Evolutionary conservation across 2,113 vertebrate species (phyloP).

Genomic region (Oreotrochilus melanogaster): DNA sequence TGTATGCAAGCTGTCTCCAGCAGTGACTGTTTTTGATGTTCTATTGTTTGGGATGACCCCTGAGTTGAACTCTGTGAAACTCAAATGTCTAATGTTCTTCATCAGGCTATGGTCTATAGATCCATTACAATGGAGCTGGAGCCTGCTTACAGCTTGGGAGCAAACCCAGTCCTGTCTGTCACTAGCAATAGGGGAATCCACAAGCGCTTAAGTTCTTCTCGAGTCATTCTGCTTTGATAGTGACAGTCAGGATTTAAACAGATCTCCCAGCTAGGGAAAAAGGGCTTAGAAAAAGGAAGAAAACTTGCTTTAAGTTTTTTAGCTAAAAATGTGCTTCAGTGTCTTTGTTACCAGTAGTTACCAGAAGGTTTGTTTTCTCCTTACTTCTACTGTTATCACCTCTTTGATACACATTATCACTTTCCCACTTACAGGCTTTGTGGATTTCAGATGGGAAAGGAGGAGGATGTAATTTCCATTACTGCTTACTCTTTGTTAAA

Average conservation of each 20-base stretch:
- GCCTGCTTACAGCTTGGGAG: constrained; percentile 59
- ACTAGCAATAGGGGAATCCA: constrained; percentile 25
- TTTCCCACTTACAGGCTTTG: background rate
- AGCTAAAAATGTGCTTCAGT: background rate
- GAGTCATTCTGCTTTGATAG: constrained; percentile 30
- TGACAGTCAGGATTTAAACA: constrained; percentile 12
- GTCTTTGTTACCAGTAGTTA: background rate
- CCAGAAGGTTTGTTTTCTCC: background rate
- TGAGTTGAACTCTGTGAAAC: constrained; percentile 63
- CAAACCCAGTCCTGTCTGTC: constrained; percentile 51
- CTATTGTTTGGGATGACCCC: constrained; percentile 66
- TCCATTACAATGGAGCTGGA: constrained; percentile 59
- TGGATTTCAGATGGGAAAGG: background rate
- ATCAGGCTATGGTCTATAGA: constrained; percentile 65
- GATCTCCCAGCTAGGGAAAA: background rate
- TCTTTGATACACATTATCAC: background rate
- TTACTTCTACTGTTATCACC: background rate
- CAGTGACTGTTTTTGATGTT: constrained; percentile 71
- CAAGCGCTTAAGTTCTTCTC: background rate
- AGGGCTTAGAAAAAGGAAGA: background rate
- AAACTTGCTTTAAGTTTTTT: background rate
- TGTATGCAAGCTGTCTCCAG: constrained; percentile 59
- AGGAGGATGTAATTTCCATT: background rate
- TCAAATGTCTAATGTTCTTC: constrained; percentile 69
- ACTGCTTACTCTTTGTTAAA: background rate